phyloP scores from a whole-genome alignment of 2,113 vertebrate species.

The Scatophagus argus region DNA sequence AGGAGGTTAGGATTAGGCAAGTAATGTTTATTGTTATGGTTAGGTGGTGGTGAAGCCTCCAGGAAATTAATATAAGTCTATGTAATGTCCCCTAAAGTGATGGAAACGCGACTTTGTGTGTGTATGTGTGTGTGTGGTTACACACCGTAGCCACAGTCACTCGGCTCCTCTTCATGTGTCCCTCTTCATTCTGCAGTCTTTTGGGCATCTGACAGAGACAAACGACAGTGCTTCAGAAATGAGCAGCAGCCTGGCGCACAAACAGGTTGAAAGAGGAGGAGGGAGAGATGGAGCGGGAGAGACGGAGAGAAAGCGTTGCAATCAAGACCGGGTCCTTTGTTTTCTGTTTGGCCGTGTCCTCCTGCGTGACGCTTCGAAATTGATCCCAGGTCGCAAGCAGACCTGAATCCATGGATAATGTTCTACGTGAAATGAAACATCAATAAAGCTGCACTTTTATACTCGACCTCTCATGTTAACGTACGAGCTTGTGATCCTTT shows the following conservation, averaged over 20 bases:
- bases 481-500: slow-evolving; percentile 14
- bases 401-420: slow-evolving; percentile 56
- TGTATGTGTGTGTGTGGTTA: slow-evolving; percentile 50
- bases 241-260: slow-evolving; percentile 74
- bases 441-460: slow-evolving; percentile 54
- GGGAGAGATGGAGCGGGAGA: slow-evolving; percentile 31
- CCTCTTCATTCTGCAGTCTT: slow-evolving; percentile 85
- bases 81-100: too few species aligned
- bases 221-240: slow-evolving; percentile 86
- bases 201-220: slow-evolving; percentile 86
- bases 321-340: slow-evolving; percentile 75
- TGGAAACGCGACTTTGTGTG: too few species aligned
- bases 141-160: slow-evolving; percentile 59
- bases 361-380: slow-evolving; percentile 72
- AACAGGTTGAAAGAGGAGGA: slow-evolving; percentile 80
- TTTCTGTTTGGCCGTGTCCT: slow-evolving; percentile 76
- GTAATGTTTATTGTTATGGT: too few species aligned
- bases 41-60: too few species aligned
- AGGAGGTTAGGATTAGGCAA: too few species aligned
- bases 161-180: slow-evolving; percentile 80
- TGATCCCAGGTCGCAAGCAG: slow-evolving; percentile 50
- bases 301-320: slow-evolving; percentile 43
- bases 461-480: slow-evolving; percentile 26
- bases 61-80: too few species aligned
- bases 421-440: slow-evolving; percentile 67